Conservation (phyloP, 2,888 invertebrate species). For the Idaea dimidiata region DNA sequence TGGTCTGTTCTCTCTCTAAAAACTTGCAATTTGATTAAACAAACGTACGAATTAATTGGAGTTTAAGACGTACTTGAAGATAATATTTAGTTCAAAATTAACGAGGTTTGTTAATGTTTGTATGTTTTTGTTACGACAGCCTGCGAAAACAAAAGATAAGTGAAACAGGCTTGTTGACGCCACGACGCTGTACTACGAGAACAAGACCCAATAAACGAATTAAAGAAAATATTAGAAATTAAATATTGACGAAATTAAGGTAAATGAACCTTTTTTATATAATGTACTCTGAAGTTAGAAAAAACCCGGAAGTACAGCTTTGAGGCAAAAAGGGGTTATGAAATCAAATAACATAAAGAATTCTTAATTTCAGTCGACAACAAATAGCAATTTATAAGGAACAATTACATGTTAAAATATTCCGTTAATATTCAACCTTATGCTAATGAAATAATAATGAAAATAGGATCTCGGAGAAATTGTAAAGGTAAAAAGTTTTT, state of each 20-base stretch:
- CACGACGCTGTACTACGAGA: too few species aligned
- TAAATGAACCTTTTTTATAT: too few species aligned
- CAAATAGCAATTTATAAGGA: background rate
- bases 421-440: background rate
- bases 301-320: background rate
- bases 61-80: background rate
- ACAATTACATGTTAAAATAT: background rate
- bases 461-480: background rate
- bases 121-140: background rate
- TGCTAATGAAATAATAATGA: background rate
- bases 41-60: slow-evolving; percentile 1
- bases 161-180: background rate
- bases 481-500: background rate
- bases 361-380: background rate
- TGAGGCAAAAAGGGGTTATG: background rate
- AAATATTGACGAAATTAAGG: too few species aligned
- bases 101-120: background rate
- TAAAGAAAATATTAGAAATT: too few species aligned
- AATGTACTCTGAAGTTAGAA: background rate
- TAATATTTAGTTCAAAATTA: background rate
- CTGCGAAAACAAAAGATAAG: background rate
- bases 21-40: background rate
- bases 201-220: too few species aligned
- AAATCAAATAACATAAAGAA: background rate
- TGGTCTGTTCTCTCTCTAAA: background rate